Evolutionary conservation across 2,113 vertebrate genomes (phyloP).

Genomic region (Oncorhynchus kisutch): DNA sequence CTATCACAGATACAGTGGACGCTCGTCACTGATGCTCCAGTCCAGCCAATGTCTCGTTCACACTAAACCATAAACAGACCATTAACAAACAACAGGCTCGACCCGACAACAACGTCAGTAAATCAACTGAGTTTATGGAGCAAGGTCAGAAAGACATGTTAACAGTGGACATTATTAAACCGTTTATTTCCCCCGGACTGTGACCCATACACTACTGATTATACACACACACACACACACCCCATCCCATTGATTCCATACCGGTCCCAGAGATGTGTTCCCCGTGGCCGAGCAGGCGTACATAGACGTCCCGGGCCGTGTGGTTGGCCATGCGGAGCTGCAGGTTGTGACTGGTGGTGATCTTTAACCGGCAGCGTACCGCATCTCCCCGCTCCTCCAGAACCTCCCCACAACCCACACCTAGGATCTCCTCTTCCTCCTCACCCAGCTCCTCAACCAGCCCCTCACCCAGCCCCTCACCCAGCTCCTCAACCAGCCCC

Average conservation of each 20-base stretch:
- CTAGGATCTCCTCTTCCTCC: not conserved
- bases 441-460: not conserved
- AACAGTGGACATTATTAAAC: not conserved
- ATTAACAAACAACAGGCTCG: too few relatives aligned
- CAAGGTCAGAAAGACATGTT: not conserved
- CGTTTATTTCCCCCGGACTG: not conserved
- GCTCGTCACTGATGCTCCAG: too few relatives aligned
- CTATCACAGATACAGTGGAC: too few relatives aligned
- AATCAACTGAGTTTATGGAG: not conserved
- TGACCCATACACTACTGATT: not conserved
- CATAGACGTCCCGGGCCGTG: constrained; percentile 84
- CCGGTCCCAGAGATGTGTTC: constrained; percentile 78
- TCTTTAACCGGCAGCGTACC: constrained; percentile 92
- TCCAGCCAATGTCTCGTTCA: too few relatives aligned
- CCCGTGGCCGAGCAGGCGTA: constrained; percentile 86
- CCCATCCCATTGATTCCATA: not conserved
- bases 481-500: accelerated
- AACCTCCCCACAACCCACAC: not conserved
- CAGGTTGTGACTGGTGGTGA: constrained; percentile 86
- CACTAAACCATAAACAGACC: too few relatives aligned
- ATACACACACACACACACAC: not conserved
- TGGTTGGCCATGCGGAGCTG: constrained; percentile 91
- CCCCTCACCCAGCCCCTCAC: not conserved
- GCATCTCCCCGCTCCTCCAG: constrained; percentile 62
- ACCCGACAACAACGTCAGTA: not conserved